A percentile compares a stretch with the other conserved stretches of the same genome.
These are phyloP conservation scores for Petrophora chlorosata DNA, from an alignment of 2,888 invertebrate species.

Conservation along the genomic window DNA sequence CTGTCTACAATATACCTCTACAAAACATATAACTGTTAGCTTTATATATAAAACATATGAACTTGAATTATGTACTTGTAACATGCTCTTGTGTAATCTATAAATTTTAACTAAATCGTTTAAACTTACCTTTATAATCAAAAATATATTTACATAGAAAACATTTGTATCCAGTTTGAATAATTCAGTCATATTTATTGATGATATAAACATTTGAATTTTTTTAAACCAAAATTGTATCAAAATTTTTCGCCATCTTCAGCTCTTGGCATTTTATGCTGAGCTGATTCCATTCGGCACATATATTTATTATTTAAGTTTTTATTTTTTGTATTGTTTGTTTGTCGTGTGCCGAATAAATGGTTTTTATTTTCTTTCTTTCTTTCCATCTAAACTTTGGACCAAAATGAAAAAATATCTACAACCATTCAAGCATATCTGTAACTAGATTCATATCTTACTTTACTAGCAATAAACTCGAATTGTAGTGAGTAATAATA, in stretches of 20 bases:
- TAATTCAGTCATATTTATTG: background rate
- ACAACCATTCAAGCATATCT: constrained; percentile 71
- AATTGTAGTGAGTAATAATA: constrained; percentile 41
- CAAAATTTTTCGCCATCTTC: constrained; percentile 19
- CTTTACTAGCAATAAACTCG: constrained; percentile 68
- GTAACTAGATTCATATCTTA: constrained; percentile 70
- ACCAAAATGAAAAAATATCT: constrained; percentile 69
- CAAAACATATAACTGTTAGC: background rate
- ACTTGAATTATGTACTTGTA: background rate
- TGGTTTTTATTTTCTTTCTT: no score
- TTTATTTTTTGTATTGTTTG: no score
- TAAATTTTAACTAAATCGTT: constrained; percentile 2
- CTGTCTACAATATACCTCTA: constrained; percentile 1
- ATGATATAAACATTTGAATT: background rate
- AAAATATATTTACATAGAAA: no score
- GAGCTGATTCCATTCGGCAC: no score
- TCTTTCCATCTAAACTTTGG: no score
- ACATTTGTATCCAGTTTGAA: constrained; percentile 1
- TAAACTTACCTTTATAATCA: no score
- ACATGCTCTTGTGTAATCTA: background rate
- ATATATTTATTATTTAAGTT: no score
- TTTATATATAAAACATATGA: constrained; percentile 4
- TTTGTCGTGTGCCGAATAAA: no score
- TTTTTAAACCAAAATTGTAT: background rate
- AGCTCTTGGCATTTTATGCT: no score